Evolutionary conservation across 2,888 invertebrate species (phyloP).

Genomic region (Escarpia spicata): DNA sequence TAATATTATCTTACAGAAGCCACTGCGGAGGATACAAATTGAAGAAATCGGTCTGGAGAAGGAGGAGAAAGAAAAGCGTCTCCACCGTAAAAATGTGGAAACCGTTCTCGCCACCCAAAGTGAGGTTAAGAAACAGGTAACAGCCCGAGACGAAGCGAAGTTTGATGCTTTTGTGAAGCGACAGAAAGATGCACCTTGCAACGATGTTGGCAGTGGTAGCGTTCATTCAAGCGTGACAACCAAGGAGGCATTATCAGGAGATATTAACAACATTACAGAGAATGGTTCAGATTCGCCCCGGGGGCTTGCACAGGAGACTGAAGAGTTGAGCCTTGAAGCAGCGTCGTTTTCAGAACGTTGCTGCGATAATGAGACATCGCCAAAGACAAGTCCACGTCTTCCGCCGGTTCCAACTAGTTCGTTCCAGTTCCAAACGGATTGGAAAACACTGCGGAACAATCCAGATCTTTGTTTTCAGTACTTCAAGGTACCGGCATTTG

Average conservation of each 20-base stretch:
- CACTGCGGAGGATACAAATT: conserved; percentile 53
- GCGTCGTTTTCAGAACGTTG: not conserved
- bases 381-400: conserved; percentile 13
- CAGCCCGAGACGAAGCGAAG: conserved; percentile 46
- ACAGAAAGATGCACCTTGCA: not conserved
- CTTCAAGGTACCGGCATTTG: conserved; percentile 50
- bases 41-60: conserved; percentile 57
- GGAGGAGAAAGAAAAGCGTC: conserved; percentile 35
- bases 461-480: conserved; percentile 53
- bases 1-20: conserved; percentile 48
- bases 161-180: conserved; percentile 40
- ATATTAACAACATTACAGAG: not conserved
- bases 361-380: not conserved
- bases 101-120: conserved; percentile 42
- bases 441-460: conserved; percentile 53
- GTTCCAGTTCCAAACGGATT: conserved; percentile 60
- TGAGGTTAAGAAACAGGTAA: conserved; percentile 44
- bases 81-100: conserved; percentile 27
- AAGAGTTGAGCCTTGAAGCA: not conserved
- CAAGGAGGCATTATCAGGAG: not conserved
- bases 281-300: not conserved
- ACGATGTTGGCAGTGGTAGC: not conserved
- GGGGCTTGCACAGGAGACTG: not conserved
- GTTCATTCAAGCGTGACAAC: not conserved
- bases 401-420: conserved; percentile 50